phyloP scores from a whole-genome alignment of 2,113 vertebrate genomes.

The Bos javanicus region DNA sequence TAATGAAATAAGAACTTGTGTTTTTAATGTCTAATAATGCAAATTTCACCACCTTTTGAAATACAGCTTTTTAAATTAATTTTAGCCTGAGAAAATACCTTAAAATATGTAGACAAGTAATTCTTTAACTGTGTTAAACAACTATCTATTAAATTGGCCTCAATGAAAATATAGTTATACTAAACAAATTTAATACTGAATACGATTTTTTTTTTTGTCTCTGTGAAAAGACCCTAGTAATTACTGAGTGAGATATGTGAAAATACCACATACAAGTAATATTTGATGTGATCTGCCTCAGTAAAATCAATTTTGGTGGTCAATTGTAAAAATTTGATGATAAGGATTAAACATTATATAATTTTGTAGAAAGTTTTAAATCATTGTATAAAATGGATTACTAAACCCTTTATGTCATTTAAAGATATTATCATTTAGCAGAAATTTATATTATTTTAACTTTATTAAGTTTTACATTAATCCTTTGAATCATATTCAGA shows the following conservation, averaged over 20 bases:
- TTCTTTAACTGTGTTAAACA: background rate
- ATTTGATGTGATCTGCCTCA: background rate
- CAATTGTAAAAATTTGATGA: background rate
- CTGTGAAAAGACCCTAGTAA: background rate
- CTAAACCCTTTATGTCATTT: background rate
- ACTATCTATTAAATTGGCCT: background rate
- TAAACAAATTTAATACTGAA: background rate
- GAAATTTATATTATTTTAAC: background rate
- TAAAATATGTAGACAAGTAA: conserved; percentile 39
- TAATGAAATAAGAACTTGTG: conserved; percentile 31
- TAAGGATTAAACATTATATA: background rate
- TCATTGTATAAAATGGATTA: background rate
- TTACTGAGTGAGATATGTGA: background rate
- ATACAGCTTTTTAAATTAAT: conserved; percentile 32
- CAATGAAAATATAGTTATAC: background rate
- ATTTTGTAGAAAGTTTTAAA: background rate
- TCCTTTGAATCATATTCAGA: background rate
- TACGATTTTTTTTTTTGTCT: background rate
- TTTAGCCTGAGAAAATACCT: background rate
- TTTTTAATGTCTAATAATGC: conserved; percentile 13
- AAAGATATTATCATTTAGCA: background rate
- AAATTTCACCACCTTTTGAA: conserved; percentile 26
- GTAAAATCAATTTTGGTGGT: background rate
- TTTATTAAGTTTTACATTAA: background rate
- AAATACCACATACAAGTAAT: background rate